Base-by-base conservation (phyloP, 2,113 vertebrate genomes). In the Vulpes lagopus region DNA sequence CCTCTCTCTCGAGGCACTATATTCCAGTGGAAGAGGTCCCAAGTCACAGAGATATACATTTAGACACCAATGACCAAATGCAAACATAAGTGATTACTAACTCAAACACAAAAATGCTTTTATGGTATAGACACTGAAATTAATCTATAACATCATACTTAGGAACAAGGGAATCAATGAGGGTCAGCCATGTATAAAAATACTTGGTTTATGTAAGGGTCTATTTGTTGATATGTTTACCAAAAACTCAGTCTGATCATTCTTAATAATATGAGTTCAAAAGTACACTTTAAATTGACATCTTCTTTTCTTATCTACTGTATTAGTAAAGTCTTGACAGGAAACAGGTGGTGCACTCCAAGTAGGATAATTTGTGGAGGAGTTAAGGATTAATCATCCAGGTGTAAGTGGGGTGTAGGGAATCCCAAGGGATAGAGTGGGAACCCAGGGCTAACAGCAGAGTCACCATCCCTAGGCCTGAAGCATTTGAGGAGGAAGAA, bases 11-110 rank as follows among this genome's bases (percentile, higher is more conserved):
- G 27, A 69, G 32, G 59, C 27, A 59, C 49, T 78, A 23, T 4
- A 43, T 84, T 49, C 27, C 25, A 74, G 7, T 10, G 5, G 12
- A 91, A 92, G 49, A 93, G 27, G 32, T 30, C 38, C 80, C 9
- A 71, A 76, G 71, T 55, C 60, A 85, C 4, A 76, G 60, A 91
- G 80, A 94, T 83, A 78, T n/a, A 78, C 5, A 59, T 90, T 59
- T 79, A 86, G 94, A 96, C 53, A 80, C 60, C 89, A 67, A 83
- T 38, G 57, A 71, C 62, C 65, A 94, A 76, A 88, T 27, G 67
- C n/a, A 67, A 89, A 89, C 16, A 60, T 15, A 92, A 86, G n/a
- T 35, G 76, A 69, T 64, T 69, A 35, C 10, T 57, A 88, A 83
- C 32, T 89, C 69, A 82, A 95, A 93, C 3, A 6, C 55, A 89